Evolutionary conservation across 2,113 vertebrate species (phyloP).

Genomic region (Pan troglodytes): DNA sequence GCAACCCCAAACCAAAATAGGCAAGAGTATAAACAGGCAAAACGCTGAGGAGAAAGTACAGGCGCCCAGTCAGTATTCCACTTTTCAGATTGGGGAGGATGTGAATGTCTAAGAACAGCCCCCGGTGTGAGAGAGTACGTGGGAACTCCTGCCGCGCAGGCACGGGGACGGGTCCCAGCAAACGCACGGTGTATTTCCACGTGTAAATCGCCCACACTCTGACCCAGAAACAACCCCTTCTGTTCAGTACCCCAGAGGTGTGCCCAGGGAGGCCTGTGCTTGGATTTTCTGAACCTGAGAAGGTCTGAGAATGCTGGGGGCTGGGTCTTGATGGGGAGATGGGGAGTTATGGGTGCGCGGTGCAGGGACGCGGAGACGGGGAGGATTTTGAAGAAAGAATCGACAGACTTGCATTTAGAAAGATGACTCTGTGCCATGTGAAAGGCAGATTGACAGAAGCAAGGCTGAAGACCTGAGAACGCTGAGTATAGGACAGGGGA

Average conservation of each 20-base stretch:
- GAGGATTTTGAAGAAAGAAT: neutral
- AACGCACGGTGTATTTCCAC: rapidly evolving
- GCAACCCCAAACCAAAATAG: neutral
- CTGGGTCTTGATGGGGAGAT: neutral
- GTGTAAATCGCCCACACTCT: neutral
- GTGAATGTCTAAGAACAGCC: neutral
- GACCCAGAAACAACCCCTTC: neutral
- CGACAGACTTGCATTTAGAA: neutral
- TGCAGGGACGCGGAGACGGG: neutral
- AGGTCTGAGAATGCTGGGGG: neutral
- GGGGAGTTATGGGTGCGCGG: neutral
- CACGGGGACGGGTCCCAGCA: neutral
- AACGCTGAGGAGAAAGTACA: neutral
- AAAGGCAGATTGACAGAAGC: neutral
- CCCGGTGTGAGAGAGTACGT: neutral
- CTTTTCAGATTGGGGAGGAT: neutral
- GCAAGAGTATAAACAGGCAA: neutral
- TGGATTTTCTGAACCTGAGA: neutral
- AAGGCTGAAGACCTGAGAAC: neutral
- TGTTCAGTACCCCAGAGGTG: neutral
- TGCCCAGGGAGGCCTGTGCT: neutral
- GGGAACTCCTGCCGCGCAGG: neutral
- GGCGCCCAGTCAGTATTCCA: neutral
- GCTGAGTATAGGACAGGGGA: neutral
- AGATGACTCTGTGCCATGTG: neutral